phyloP scores from a whole-genome alignment of 2,888 invertebrate genomes.

The Celastrina argiolus region DNA sequence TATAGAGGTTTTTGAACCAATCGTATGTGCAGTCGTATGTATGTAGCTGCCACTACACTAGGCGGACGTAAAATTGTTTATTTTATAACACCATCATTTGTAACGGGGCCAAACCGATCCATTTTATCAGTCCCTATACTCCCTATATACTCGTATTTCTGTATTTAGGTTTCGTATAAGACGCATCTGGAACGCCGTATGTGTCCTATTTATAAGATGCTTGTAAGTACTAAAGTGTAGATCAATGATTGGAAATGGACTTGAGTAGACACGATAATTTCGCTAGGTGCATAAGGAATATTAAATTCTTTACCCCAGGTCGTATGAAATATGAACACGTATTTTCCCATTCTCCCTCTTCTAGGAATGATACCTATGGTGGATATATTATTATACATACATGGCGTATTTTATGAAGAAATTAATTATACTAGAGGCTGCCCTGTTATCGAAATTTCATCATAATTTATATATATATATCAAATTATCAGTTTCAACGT shows the following conservation, averaged over 20 bases:
- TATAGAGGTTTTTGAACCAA: too few relatives aligned
- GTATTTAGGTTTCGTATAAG: constrained; percentile 49
- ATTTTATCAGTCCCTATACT: constrained; percentile 27
- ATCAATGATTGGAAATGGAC: constrained; percentile 20
- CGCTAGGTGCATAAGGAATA: not conserved
- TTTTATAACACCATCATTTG: constrained; percentile 20
- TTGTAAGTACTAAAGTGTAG: constrained; percentile 24
- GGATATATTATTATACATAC: too few relatives aligned
- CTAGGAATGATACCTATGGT: too few relatives aligned
- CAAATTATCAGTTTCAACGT: too few relatives aligned
- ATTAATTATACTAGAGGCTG: too few relatives aligned
- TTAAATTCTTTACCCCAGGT: not conserved
- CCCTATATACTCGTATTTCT: constrained; percentile 37
- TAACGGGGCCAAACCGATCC: constrained; percentile 27
- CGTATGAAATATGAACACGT: not conserved
- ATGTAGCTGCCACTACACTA: not conserved
- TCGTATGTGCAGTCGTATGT: not conserved
- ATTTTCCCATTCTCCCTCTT: not conserved
- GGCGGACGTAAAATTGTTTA: constrained; percentile 12
- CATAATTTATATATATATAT: too few relatives aligned
- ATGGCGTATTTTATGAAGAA: too few relatives aligned
- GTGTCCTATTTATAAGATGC: constrained; percentile 61
- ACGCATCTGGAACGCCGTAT: constrained; percentile 53
- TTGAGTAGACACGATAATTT: constrained; percentile 11
- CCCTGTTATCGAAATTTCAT: too few relatives aligned